Evolutionary conservation across 2,888 invertebrate genomes (phyloP), one percentile per base, ranked within the genome.

Genomic region (Synergus japonicus): DNA sequence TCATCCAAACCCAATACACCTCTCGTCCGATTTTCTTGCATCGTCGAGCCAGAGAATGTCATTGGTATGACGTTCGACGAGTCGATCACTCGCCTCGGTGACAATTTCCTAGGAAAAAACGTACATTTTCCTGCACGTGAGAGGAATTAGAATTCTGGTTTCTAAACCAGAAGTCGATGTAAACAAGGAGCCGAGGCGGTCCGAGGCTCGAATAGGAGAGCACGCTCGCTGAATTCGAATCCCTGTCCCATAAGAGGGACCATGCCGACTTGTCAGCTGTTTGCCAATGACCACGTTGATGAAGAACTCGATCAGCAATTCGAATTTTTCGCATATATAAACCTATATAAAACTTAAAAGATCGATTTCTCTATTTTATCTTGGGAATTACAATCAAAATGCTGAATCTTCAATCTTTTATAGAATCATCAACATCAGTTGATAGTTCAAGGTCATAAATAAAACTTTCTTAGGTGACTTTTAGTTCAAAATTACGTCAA

Each of bases 91-190:
- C 80, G 83, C 81, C 83, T 83, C 83, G 79, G 85, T 78, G 85
- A 86, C 88, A 85, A 88, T 88, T 88, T 88, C 84, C 83, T 85
- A 82, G 83, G 84, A 85, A 84, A 85, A 87, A 86, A 87, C 84
- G 81, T 80, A 81, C 86, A 87, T 85, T 87, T 86, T 86, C 83
- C 81, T 83, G 86, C 85, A 84, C 88, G 88, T 89, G 88, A 89
- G 84, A 79, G 69, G 89, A 89, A 88, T 89, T 84, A 79, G 78
- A 77, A 49, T 84, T 79, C 76, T 18, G 76, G 82, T 84, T 84
- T 84, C 82, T 78, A 86, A 85, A 84, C 83, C 83, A 82, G 83
- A 85, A 82, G 81, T 78, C 82, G 69, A 76, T 77, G 79, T 81
- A 79, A 81, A 84, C 78, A 83, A 78, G 76, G 37, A 76, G 18